Conservation (phyloP, 2,113 vertebrate genomes). For the Aphyosemion australe region DNA sequence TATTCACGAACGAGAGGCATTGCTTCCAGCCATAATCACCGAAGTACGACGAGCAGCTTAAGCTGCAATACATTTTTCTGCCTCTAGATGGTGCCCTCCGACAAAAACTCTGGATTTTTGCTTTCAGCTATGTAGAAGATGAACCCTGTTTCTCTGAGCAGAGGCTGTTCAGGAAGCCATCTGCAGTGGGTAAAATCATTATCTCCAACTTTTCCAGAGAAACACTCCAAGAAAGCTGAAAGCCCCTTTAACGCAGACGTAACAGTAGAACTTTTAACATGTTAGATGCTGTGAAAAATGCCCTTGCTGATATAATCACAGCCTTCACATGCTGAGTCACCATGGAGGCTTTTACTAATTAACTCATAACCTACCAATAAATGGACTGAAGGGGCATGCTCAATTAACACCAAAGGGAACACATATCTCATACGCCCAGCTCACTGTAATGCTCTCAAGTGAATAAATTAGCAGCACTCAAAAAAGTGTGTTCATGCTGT, state of each 20-base stretch:
- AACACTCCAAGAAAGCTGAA: no score
- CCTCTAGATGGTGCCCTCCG: no score
- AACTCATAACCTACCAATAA: conserved; percentile 62
- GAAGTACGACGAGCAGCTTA: no score
- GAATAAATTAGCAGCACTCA: conserved; percentile 71
- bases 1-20: no score
- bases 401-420: conserved; percentile 60
- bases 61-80: no score
- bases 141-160: no score
- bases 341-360: conserved; percentile 41
- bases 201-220: no score
- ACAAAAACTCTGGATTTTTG: no score
- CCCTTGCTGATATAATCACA: conserved; percentile 9
- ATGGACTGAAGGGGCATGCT: conserved; percentile 35
- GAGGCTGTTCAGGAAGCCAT: no score
- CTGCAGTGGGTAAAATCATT: no score
- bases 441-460: conserved; percentile 55
- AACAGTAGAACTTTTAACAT: conserved; percentile 1
- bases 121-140: no score
- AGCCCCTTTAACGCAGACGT: conserved; percentile 2
- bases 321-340: conserved; percentile 7
- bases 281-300: conserved; percentile 17
- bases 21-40: no score
- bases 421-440: conserved; percentile 40
- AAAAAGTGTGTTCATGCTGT: conserved; percentile 38